These are phyloP conservation scores for Sebastes diploproa DNA, from an alignment of 2,797 vertebrate species.

Conservation along the genomic window DNA sequence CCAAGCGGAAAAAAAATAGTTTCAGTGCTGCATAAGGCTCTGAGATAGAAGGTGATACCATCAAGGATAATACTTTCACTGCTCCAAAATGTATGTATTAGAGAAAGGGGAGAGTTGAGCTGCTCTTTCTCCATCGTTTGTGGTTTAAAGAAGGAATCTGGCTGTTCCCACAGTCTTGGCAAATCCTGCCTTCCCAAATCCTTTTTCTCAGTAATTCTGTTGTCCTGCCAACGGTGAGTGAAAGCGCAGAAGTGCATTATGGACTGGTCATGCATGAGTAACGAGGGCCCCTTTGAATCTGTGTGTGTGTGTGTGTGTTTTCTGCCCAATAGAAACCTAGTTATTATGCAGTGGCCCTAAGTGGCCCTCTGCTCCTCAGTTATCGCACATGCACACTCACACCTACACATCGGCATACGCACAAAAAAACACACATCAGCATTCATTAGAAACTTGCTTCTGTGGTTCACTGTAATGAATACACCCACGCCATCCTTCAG, in stretches of 20 bases:
- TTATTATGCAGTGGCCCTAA: constrained; percentile 62
- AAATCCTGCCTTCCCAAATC: constrained; percentile 70
- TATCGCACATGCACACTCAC: constrained; percentile 32
- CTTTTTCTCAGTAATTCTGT: constrained; percentile 76
- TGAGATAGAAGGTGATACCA: constrained; percentile 36
- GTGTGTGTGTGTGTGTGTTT: constrained; percentile 18
- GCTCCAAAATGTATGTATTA: constrained; percentile 47
- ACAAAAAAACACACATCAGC: constrained; percentile 32
- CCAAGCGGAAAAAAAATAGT: constrained; percentile 26
- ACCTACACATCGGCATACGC: constrained; percentile 20
- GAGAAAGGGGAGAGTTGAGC: constrained; percentile 49
- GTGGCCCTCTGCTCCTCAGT: constrained; percentile 47
- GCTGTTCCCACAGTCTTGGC: constrained; percentile 79
- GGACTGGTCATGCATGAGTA: constrained; percentile 82
- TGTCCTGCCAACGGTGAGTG: constrained; percentile 83
- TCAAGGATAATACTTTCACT: constrained; percentile 39
- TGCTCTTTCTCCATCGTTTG: constrained; percentile 68
- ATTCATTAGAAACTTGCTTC: constrained; percentile 62
- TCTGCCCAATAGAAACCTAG: constrained; percentile 50
- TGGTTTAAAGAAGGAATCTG: constrained; percentile 62
- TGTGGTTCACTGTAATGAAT: constrained; percentile 53
- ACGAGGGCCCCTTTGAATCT: constrained; percentile 70
- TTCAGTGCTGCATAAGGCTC: neutral
- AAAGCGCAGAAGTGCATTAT: constrained; percentile 81
- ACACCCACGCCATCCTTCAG: constrained; percentile 46